Evolutionary conservation across 1,140 invertebrate species (phyloP), one percentile per base, ranked within the genome.

Genomic region (Caenorhabditis remanei): DNA sequence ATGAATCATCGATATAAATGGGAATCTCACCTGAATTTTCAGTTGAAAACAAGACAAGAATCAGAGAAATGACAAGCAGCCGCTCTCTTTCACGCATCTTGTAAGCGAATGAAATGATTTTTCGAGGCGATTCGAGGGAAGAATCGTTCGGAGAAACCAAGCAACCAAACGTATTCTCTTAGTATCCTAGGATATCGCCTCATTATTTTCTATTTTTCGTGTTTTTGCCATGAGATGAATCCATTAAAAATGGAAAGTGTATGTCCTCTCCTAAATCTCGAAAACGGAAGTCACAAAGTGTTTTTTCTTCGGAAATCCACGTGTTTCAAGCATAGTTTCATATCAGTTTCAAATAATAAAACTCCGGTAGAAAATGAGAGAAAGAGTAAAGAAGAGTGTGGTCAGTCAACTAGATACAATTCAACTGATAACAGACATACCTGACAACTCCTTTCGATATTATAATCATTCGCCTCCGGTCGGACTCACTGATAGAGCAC

Each of bases 391-490:
- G 56, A 46, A 71, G 41, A 71, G 65, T 63, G 61, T 71, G 21
- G 61, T 63, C 61, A 63, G 14, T 63, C 61, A 63, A 11, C 6
- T 13, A 43, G 16, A 14, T 71, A 63, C 61, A 63, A 32, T 32
- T 32, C 16, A 71, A 71, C 65, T 71, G 65, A 71, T 71, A 71
- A 71, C 16, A 43, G 16, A 32, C 65, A 32, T 32, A 32, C 32
- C 32, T 32, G 65, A 14, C 65, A 71, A 71, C 41, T 71, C 4
- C 41, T 71, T 21, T 46, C 16, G 4, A 7, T 63, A 24, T 63
- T 63, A 46, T 43, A 43, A 71, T 71, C 65, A 71, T 43, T 71
- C 41, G 65, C 65, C 65, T 71, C 65, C 65, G 40, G 65, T 71
- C 65, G 14, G 41, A 16, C 65, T 71, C 65, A 43, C 65, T 71